Evolutionary conservation across 2,797 vertebrate genomes (phyloP).

Genomic region (Bradypus variegatus): DNA sequence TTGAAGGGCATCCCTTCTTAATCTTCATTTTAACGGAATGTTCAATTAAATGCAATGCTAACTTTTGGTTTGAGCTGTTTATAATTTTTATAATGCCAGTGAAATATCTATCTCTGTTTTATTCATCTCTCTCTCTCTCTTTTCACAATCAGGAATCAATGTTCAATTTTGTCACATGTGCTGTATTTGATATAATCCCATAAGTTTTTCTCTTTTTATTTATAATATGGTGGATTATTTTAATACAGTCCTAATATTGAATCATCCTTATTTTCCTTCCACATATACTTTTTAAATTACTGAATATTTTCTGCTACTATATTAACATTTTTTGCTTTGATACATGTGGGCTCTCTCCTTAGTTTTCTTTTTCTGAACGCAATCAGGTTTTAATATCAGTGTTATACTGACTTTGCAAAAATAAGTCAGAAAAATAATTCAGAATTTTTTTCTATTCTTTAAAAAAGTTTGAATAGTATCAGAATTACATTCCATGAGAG

Average conservation of each 20-base stretch:
- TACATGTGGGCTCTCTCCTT: constrained; percentile 10
- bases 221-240: constrained; percentile 9
- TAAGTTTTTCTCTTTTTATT: not conserved
- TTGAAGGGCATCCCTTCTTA: not conserved
- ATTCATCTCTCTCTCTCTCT: not conserved
- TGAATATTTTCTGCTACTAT: constrained; percentile 10
- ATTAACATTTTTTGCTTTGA: not conserved
- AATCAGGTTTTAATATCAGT: not conserved
- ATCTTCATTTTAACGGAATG: not conserved
- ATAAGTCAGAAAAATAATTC: not conserved
- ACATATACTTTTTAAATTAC: not conserved
- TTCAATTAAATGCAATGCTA: constrained; percentile 6
- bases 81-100: not conserved
- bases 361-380: constrained; percentile 26
- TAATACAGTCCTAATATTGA: not conserved
- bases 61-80: not conserved
- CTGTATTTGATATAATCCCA: not conserved
- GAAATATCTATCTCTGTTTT: constrained; percentile 16
- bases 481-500: not conserved
- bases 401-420: not conserved
- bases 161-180: constrained; percentile 10
- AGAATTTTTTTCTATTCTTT: not conserved
- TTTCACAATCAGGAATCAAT: not conserved
- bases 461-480: not conserved
- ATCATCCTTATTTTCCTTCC: constrained; percentile 17